Evolutionary conservation across 2,113 vertebrate species (phyloP).

Genomic region (Isichthys henryi): DNA sequence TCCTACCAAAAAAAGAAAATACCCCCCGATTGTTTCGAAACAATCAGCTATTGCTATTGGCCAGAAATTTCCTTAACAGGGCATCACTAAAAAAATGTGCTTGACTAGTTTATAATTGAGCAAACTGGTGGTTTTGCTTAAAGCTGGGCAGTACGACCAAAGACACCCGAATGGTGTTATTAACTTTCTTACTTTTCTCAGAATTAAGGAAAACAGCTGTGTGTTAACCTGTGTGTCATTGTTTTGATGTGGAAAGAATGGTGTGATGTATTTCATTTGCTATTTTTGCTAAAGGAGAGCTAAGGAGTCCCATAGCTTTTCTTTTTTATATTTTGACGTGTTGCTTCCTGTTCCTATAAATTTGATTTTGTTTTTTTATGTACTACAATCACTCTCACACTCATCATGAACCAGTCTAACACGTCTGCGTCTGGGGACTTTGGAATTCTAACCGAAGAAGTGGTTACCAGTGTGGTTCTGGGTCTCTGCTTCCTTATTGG

Average conservation of each 20-base stretch:
- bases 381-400: background rate
- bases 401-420: background rate
- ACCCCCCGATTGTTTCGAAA: no score
- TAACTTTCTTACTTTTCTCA: background rate
- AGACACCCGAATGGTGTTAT: background rate
- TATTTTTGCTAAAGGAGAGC: background rate
- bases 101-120: background rate
- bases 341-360: background rate
- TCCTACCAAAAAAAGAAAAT: no score
- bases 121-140: background rate
- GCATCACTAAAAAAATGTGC: no score
- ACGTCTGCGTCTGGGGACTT: background rate
- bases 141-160: background rate
- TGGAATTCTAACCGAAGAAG: background rate
- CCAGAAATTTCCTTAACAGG: no score
- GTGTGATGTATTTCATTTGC: background rate
- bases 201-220: background rate
- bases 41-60: no score
- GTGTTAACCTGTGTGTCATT: background rate
- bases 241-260: background rate
- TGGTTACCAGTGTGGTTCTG: conserved; percentile 1
- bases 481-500: background rate
- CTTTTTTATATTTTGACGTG: background rate
- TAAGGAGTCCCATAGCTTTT: background rate
- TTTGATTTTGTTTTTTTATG: background rate